A percentile compares a stretch with the other conserved stretches of the same genome.
phyloP scores from a whole-genome alignment of 2,888 invertebrate species.

The Pocota personata region DNA sequence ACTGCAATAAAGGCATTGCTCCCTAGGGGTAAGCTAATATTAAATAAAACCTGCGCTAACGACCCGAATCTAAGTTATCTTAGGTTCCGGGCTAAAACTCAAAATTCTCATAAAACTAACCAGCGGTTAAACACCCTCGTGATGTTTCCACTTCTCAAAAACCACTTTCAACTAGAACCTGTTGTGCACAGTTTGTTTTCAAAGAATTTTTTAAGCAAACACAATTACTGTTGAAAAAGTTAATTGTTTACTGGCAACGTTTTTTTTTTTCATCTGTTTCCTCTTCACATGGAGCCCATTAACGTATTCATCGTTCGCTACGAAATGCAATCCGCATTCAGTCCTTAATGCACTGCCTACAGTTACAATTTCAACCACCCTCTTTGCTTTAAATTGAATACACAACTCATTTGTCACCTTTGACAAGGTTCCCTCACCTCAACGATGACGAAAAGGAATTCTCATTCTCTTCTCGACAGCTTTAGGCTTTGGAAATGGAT shows the following conservation, averaged over 20 bases:
- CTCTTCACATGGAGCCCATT: background rate
- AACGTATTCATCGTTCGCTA: constrained; percentile 9
- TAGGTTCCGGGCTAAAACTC: no score
- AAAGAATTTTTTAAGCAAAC: constrained; percentile 33
- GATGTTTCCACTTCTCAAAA: background rate
- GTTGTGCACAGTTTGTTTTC: constrained; percentile 23
- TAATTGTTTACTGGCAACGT: background rate
- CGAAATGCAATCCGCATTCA: constrained; percentile 45
- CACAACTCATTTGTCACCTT: constrained; percentile 67
- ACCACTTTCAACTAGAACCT: constrained; percentile 20
- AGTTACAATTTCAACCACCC: constrained; percentile 27
- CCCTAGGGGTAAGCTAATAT: no score
- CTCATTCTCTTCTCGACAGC: constrained; percentile 39
- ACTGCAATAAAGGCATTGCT: no score
- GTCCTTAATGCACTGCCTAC: constrained; percentile 41
- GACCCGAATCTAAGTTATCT: no score
- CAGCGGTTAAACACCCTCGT: no score
- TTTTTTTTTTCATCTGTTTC: background rate
- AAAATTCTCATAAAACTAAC: no score
- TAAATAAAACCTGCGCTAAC: no score
- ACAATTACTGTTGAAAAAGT: constrained; percentile 2
- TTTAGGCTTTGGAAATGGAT: constrained; percentile 58
- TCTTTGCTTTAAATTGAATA: constrained; percentile 47
- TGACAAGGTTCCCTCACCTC: constrained; percentile 69
- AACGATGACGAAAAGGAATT: constrained; percentile 14